Evolutionary conservation across 2,797 vertebrate species (phyloP).

Genomic region (Acipenser transmontanus): DNA sequence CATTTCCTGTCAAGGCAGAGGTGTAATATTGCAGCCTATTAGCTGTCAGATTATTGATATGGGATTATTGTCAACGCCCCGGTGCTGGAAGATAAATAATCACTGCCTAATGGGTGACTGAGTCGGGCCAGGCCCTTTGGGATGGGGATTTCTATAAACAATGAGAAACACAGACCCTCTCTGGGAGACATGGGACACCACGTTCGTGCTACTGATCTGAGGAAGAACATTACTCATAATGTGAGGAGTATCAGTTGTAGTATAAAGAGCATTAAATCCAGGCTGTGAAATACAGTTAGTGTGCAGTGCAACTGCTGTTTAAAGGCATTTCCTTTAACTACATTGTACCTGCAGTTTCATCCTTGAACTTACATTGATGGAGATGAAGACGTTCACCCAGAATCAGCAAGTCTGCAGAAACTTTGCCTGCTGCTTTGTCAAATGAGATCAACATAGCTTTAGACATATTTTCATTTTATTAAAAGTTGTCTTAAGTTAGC

Average conservation of each 20-base stretch:
- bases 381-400: no score
- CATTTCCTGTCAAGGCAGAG: neutral
- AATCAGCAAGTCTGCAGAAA: no score
- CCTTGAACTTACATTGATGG: no score
- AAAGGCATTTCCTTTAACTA: no score
- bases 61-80: conserved; percentile 9
- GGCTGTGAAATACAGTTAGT: no score
- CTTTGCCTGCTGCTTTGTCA: no score
- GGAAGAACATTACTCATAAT: neutral
- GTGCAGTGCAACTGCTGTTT: no score
- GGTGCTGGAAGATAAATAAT: conserved; percentile 10
- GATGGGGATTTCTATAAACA: conserved; percentile 18
- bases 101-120: conserved; percentile 6
- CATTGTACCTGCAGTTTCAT: no score
- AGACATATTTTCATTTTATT: no score
- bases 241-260: neutral
- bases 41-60: neutral
- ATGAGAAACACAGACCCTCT: neutral
- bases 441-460: no score
- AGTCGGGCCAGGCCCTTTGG: neutral
- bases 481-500: conserved; percentile 30
- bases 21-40: conserved; percentile 5
- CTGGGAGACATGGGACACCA: neutral
- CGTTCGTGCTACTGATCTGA: neutral
- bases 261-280: no score